phyloP scores from a whole-genome alignment of 1,140 invertebrate species.

The Dinoponera quadriceps region DNA sequence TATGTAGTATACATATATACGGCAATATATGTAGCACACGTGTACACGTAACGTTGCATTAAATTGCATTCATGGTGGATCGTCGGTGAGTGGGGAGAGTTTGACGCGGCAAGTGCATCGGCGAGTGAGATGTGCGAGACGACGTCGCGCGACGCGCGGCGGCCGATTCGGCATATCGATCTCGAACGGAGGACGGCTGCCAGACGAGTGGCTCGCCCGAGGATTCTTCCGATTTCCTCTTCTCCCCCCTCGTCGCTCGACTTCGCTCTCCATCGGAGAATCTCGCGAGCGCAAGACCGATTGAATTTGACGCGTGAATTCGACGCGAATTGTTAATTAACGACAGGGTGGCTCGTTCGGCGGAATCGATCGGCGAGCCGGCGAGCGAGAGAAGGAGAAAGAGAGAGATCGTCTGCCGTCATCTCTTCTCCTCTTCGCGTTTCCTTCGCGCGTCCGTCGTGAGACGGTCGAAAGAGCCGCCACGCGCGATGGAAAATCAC shows the following conservation, averaged over 20 bases:
- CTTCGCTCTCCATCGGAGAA: background rate
- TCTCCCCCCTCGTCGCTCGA: background rate
- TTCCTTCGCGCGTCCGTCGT: background rate
- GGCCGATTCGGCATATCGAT: slow-evolving; percentile 22
- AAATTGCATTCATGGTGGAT: slow-evolving; percentile 64
- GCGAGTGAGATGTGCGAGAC: slow-evolving; percentile 40
- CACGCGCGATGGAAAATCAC: background rate
- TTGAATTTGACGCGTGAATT: slow-evolving; percentile 2
- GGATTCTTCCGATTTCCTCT: background rate
- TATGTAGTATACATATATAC: slow-evolving; percentile 58
- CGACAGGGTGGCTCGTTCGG: background rate
- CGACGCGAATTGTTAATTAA: background rate
- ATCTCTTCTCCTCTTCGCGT: background rate
- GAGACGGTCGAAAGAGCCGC: background rate
- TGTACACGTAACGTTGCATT: slow-evolving; percentile 68
- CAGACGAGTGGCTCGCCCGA: background rate
- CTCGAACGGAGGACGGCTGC: slow-evolving; percentile 7
- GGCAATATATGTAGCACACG: slow-evolving; percentile 19
- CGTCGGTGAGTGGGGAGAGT: slow-evolving; percentile 43
- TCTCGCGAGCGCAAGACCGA: background rate
- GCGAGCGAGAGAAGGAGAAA: background rate
- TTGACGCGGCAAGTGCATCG: slow-evolving; percentile 47
- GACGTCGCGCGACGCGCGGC: slow-evolving; percentile 49
- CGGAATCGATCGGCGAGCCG: background rate
- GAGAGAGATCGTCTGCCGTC: too few relatives aligned